These are phyloP conservation scores for Mactromeris polynyma DNA, from an alignment of 2,888 invertebrate genomes.

Conservation along the genomic window DNA sequence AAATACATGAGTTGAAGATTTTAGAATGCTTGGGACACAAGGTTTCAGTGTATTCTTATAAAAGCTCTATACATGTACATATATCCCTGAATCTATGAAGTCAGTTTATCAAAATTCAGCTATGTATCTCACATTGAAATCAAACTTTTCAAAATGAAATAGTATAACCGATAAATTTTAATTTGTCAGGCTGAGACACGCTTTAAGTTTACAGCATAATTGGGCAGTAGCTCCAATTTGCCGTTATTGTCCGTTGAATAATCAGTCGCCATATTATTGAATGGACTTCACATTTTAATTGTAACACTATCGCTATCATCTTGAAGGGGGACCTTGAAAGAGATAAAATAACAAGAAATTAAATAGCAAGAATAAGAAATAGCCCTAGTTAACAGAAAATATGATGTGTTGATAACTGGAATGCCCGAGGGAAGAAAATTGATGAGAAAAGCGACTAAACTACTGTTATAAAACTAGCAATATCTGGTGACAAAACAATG, in stretches of 20 bases:
- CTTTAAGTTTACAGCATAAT: constrained; percentile 50
- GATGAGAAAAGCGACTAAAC: constrained; percentile 32
- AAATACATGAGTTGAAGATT: no score
- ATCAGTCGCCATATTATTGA: constrained; percentile 47
- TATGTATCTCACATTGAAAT: no score
- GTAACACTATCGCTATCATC: constrained; percentile 60
- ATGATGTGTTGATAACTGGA: constrained; percentile 62
- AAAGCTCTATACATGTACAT: no score
- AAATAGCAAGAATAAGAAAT: constrained; percentile 48
- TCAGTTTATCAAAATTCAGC: no score
- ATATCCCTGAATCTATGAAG: no score
- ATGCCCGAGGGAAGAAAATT: constrained; percentile 42
- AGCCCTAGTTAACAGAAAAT: constrained; percentile 25
- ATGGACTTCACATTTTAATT: constrained; percentile 63
- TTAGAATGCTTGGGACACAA: no score
- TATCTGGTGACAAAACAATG: background rate
- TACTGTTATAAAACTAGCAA: constrained; percentile 16
- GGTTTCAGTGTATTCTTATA: no score
- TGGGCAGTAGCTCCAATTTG: constrained; percentile 66
- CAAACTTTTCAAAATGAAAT: no score
- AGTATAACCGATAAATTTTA: background rate
- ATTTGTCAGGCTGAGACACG: constrained; percentile 49
- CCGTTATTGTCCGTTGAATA: constrained; percentile 59
- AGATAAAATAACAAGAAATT: constrained; percentile 59
- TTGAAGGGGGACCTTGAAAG: constrained; percentile 58